A percentile compares a stretch with the other conserved stretches of the same genome.
Conservation (phyloP, 2,888 invertebrate genomes). For the Chrysomela aeneicollis region DNA sequence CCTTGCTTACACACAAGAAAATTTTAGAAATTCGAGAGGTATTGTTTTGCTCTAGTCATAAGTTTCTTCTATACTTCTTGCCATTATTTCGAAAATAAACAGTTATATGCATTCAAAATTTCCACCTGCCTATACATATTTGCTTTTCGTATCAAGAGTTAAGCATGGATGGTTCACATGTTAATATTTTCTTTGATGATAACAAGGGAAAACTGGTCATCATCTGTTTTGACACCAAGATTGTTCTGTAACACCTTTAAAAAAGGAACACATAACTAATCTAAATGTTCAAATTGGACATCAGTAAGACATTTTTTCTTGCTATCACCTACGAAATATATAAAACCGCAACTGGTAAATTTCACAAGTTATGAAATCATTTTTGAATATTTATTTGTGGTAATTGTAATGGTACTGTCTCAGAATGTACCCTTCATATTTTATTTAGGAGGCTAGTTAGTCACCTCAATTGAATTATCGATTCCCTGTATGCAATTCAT, state of each 20-base stretch:
- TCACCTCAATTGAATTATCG: conserved; percentile 7
- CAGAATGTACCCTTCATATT: conserved; percentile 22
- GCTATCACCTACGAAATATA: not conserved
- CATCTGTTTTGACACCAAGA: not conserved
- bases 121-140: not conserved
- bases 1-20: not conserved
- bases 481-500: conserved; percentile 1
- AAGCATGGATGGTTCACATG: not conserved
- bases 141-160: not conserved
- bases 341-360: not conserved
- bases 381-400: not conserved
- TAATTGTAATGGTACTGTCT: conserved; percentile 11
- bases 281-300: not conserved
- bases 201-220: not conserved
- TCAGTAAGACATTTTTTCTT: not conserved
- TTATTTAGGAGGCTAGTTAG: conserved; percentile 21
- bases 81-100: not conserved
- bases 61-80: not conserved
- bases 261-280: too few relatives aligned
- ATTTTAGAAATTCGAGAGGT: not conserved
- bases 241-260: too few relatives aligned
- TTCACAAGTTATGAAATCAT: not conserved
- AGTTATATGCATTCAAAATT: not conserved
- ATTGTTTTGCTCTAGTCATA: not conserved
- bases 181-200: not conserved